phyloP scores from a whole-genome alignment of 2,113 vertebrate genomes.

The Stercorarius parasiticus region DNA sequence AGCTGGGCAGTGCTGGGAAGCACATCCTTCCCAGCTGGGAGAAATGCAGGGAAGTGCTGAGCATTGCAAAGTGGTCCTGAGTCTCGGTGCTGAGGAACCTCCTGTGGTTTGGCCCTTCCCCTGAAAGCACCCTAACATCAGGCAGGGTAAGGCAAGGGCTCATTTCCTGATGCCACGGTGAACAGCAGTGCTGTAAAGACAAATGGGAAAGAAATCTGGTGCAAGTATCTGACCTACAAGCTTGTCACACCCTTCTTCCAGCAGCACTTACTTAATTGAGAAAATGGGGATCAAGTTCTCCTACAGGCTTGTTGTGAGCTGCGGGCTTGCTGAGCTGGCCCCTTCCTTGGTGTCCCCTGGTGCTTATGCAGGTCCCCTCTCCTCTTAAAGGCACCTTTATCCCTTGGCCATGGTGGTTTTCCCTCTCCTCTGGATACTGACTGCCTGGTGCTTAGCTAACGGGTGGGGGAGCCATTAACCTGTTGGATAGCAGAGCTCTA shows the following conservation, averaged over 20 bases:
- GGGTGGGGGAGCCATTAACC: background rate
- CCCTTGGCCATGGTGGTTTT: background rate
- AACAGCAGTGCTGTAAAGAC: background rate
- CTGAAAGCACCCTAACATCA: background rate
- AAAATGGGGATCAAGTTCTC: background rate
- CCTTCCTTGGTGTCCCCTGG: background rate
- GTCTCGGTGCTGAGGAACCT: background rate
- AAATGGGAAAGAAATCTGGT: background rate
- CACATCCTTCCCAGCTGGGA: background rate
- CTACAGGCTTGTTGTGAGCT: background rate
- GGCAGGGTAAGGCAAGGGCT: background rate
- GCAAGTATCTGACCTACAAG: background rate
- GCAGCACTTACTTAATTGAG: background rate
- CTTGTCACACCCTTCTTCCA: background rate
- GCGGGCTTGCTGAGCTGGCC: background rate
- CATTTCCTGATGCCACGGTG: background rate
- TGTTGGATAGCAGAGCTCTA: background rate
- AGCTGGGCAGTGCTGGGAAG: background rate
- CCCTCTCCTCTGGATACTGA: background rate
- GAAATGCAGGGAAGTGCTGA: background rate
- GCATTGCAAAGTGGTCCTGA: background rate
- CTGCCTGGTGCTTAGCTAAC: background rate
- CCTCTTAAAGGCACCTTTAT: background rate
- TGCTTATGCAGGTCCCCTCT: background rate
- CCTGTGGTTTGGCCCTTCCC: background rate